Conservation (phyloP, 2,888 invertebrate genomes). For the Herminia tarsipennalis region DNA sequence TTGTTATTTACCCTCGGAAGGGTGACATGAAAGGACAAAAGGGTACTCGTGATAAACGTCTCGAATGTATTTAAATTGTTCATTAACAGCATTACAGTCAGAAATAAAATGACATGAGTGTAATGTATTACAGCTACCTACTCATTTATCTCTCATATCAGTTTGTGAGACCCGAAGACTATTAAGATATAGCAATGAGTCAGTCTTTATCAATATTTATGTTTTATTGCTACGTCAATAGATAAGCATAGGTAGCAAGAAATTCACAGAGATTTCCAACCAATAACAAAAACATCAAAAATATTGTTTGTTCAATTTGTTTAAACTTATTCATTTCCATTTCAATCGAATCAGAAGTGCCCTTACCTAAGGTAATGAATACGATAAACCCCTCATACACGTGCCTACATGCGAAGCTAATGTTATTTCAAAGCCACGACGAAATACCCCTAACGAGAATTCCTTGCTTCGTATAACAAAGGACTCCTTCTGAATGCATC, state of each 20-base stretch:
- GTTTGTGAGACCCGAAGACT: neutral
- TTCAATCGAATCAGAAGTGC: conserved; percentile 47
- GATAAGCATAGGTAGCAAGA: too few relatives aligned
- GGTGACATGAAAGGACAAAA: conserved; percentile 31
- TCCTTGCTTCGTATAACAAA: conserved; percentile 72
- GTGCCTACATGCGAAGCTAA: conserved; percentile 60
- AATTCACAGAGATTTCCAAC: conserved; percentile 9
- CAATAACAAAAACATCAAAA: conserved; percentile 7
- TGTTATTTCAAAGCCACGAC: conserved; percentile 72
- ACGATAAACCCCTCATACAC: conserved; percentile 57
- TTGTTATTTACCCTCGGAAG: too few relatives aligned
- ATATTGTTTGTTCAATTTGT: conserved; percentile 14
- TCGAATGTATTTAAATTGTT: conserved; percentile 15
- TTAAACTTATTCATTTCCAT: conserved; percentile 40
- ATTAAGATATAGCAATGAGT: conserved; percentile 4
- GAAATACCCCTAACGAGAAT: conserved; percentile 78
- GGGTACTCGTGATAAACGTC: conserved; percentile 33
- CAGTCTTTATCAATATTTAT: conserved; percentile 2
- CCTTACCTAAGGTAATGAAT: conserved; percentile 52
- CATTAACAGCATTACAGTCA: too few relatives aligned
- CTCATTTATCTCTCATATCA: neutral
- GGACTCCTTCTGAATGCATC: conserved; percentile 71
- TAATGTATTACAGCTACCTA: too few relatives aligned
- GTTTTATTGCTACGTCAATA: neutral
- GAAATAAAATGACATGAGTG: too few relatives aligned